A percentile compares a stretch with the other conserved stretches of the same genome.
Conservation (phyloP, 2,888 invertebrate species). For the Drosophila ezoana region DNA sequence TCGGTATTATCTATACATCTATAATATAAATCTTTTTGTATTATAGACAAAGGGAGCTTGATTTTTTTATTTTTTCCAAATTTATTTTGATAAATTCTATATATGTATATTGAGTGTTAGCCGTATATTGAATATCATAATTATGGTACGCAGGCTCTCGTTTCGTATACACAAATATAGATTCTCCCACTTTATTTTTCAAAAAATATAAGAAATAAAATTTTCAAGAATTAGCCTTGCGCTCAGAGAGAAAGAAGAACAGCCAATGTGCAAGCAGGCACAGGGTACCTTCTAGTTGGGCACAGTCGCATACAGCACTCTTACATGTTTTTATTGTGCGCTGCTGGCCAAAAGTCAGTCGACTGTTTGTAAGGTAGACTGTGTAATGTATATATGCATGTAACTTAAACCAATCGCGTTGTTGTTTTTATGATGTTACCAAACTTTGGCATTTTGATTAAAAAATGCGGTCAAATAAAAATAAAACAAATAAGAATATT, state of each 20-base stretch:
- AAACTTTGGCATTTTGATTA: constrained; percentile 71
- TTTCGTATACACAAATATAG: no score
- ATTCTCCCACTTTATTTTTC: no score
- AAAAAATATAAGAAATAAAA: no score
- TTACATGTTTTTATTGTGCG: constrained; percentile 15
- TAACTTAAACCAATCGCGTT: constrained; percentile 38
- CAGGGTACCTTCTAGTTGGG: background rate
- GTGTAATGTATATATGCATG: constrained; percentile 8
- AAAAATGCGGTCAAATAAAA: constrained; percentile 23
- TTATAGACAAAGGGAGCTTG: no score
- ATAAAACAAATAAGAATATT: no score
- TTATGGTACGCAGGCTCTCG: no score
- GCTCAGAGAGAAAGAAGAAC: no score
- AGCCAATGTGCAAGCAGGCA: background rate
- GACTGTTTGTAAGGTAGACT: constrained; percentile 29
- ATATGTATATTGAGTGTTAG: no score
- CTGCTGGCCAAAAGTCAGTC: constrained; percentile 53
- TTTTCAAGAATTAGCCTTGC: no score
- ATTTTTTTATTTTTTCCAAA: no score
- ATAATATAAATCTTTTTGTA: no score
- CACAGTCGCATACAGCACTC: background rate
- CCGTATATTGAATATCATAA: background rate
- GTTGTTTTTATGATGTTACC: constrained; percentile 55
- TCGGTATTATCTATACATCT: background rate
- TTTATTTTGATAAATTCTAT: no score